Evolutionary conservation across 2,888 invertebrate species (phyloP).

Genomic region (Chironomus riparius): DNA sequence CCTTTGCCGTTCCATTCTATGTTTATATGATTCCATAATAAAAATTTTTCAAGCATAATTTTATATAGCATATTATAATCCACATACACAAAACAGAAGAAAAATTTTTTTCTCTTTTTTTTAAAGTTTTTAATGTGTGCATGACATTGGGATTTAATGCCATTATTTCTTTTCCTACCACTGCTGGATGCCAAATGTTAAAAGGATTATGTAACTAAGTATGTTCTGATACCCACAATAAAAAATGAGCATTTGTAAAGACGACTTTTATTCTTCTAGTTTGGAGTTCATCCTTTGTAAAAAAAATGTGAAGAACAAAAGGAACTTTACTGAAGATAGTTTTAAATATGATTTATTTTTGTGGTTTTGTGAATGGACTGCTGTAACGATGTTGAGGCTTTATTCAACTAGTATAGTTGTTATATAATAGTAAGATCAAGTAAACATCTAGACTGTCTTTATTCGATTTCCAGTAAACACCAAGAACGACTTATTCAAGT

Average conservation of each 20-base stretch:
- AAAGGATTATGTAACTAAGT: background rate
- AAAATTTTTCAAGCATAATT: background rate
- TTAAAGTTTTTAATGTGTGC: background rate
- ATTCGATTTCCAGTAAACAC: too few relatives aligned
- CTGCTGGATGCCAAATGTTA: constrained; percentile 8
- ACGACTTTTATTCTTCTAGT: background rate
- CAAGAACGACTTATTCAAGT: too few relatives aligned
- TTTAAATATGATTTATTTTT: background rate
- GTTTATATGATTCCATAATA: too few relatives aligned
- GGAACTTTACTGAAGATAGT: background rate
- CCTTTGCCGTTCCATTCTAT: background rate
- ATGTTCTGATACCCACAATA: background rate
- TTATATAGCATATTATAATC: background rate
- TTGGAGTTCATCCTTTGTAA: background rate
- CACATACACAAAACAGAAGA: background rate
- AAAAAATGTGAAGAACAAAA: background rate
- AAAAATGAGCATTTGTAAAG: background rate
- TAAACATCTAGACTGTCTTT: too few relatives aligned
- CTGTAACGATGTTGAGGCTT: too few relatives aligned
- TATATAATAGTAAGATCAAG: too few relatives aligned
- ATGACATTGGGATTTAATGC: background rate
- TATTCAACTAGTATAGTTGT: too few relatives aligned
- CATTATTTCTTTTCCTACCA: background rate
- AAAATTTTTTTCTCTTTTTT: background rate
- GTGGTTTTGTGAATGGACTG: background rate